These are phyloP conservation scores for Sebastes steindachneri DNA, from an alignment of 2,797 vertebrate species.

Conservation along the genomic window DNA sequence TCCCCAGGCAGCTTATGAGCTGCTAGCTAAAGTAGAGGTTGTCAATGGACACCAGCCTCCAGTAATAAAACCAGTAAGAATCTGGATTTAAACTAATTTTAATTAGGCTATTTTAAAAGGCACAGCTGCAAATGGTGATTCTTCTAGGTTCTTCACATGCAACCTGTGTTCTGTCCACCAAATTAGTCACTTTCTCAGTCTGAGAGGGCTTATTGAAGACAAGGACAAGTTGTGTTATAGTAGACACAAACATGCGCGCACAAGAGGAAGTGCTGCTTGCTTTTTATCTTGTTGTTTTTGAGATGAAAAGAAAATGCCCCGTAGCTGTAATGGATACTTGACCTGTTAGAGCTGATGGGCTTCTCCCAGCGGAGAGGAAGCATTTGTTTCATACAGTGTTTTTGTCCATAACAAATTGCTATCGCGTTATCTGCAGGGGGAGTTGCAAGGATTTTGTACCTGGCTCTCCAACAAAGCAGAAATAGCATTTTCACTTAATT, in stretches of 20 bases:
- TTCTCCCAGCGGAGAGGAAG: conserved; percentile 28
- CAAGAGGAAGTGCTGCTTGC: not conserved
- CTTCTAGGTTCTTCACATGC: conserved; percentile 35
- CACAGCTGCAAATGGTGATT: conserved; percentile 46
- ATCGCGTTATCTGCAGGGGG: conserved; percentile 27
- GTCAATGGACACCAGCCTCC: conserved; percentile 41
- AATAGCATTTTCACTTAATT: conserved; percentile 17
- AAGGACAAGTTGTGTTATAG: not conserved
- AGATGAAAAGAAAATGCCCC: conserved; percentile 41
- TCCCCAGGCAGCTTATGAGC: conserved; percentile 51
- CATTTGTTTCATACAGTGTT: conserved; percentile 18
- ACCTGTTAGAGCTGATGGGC: conserved; percentile 39
- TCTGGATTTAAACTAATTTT: conserved; percentile 39
- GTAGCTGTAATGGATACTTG: conserved; percentile 39
- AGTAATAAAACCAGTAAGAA: conserved; percentile 53
- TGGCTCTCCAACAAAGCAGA: not conserved
- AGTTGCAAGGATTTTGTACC: conserved; percentile 21
- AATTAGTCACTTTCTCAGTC: conserved; percentile 42
- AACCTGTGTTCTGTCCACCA: conserved; percentile 40
- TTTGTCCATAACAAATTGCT: conserved; percentile 44
- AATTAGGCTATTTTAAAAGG: conserved; percentile 52
- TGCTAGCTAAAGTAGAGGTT: conserved; percentile 55
- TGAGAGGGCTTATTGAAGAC: not conserved
- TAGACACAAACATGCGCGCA: not conserved
- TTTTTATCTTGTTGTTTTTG: conserved; percentile 41